Conservation (phyloP, 2,113 vertebrate genomes). For the Salvator merianae region DNA sequence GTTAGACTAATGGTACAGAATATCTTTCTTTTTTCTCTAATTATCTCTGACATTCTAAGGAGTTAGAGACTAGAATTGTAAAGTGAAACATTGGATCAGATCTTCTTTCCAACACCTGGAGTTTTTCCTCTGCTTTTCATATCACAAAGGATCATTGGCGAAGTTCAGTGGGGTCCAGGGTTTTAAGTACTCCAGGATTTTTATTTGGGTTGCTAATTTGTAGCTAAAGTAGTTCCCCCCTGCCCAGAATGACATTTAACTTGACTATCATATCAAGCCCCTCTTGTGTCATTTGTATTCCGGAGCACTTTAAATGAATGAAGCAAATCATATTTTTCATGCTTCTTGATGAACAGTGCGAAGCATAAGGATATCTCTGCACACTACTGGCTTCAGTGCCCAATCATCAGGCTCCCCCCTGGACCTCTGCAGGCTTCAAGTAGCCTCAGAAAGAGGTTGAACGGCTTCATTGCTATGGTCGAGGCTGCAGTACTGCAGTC, state of each 20-base stretch:
- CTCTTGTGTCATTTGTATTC: not conserved
- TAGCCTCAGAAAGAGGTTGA: no score
- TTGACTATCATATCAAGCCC: constrained; percentile 7
- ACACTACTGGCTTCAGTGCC: no score
- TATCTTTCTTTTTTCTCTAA: constrained; percentile 1
- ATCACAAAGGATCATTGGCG: not conserved
- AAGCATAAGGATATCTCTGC: not conserved
- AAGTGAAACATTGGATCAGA: not conserved
- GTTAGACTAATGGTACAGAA: not conserved
- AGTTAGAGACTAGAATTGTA: not conserved
- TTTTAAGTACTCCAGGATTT: not conserved
- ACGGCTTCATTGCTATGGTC: no score
- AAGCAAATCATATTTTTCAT: not conserved
- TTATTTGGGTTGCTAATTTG: constrained; percentile 11
- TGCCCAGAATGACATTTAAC: not conserved
- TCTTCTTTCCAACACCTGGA: not conserved
- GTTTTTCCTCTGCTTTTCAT: constrained; percentile 14
- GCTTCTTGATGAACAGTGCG: no score
- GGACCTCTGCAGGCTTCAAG: no score
- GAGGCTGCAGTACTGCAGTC: no score
- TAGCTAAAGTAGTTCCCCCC: constrained; percentile 4
- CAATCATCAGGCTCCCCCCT: no score
- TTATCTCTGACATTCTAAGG: constrained; percentile 17
- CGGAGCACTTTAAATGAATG: not conserved
- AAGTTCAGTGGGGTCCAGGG: constrained; percentile 12